A percentile compares a stretch with the other conserved stretches of the same genome.
Conservation (phyloP, 2,888 invertebrate genomes). For the Meganola albula region DNA sequence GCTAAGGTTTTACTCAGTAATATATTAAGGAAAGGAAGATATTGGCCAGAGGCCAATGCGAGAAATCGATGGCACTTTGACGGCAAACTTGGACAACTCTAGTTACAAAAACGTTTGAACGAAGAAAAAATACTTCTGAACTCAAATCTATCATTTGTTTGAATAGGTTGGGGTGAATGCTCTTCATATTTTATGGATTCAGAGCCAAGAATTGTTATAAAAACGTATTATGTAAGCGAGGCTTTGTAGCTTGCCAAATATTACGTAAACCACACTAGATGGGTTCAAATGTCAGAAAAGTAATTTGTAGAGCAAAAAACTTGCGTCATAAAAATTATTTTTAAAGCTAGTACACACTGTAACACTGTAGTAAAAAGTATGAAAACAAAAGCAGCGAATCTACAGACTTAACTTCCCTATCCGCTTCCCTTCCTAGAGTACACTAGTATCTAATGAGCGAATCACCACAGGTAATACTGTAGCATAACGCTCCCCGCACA, state of each 20-base stretch:
- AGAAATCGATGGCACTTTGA: conserved; percentile 57
- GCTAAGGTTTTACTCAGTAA: conserved; percentile 54
- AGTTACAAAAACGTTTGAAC: conserved; percentile 28
- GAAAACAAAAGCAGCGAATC: too few species aligned
- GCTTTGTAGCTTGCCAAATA: not conserved
- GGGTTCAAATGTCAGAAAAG: too few species aligned
- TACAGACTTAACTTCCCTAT: too few species aligned
- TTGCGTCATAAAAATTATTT: too few species aligned
- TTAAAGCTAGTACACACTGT: too few species aligned
- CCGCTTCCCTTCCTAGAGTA: too few species aligned
- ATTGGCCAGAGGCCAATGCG: conserved; percentile 61
- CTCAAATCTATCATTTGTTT: conserved; percentile 26
- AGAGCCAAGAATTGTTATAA: conserved; percentile 1
- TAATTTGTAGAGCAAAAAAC: too few species aligned
- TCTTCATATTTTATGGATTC: conserved; percentile 3
- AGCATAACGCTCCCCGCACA: too few species aligned
- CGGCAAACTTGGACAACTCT: conserved; percentile 30
- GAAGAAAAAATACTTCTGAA: conserved; percentile 25
- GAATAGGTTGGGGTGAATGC: conserved; percentile 10
- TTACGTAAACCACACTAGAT: too few species aligned
- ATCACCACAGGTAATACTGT: too few species aligned
- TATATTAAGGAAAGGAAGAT: conserved; percentile 59
- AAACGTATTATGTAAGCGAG: not conserved
- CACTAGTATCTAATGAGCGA: too few species aligned
- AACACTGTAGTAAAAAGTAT: too few species aligned